These are phyloP conservation scores for cattle (Bos taurus) DNA, from an alignment of 2,113 vertebrate species.

Conservation along the genomic window DNA sequence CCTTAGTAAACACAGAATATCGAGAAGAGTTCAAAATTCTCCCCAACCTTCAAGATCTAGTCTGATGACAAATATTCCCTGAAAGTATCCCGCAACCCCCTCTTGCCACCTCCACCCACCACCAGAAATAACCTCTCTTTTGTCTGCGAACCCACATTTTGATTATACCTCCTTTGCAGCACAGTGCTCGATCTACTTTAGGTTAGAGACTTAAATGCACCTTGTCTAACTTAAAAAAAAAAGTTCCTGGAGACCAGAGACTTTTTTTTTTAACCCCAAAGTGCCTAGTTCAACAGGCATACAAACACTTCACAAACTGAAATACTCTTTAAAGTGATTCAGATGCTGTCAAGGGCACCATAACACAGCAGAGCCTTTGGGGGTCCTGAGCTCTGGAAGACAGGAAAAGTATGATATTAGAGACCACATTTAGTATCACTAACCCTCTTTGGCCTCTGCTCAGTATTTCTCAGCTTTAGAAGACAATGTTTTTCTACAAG, in stretches of 20 bases:
- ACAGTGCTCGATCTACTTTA: not conserved
- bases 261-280: not conserved
- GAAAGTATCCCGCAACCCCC: not conserved
- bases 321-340: not conserved
- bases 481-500: constrained; percentile 1
- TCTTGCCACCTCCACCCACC: not conserved
- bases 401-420: not conserved
- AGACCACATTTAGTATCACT: not conserved
- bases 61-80: not conserved
- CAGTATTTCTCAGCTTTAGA: constrained; percentile 20
- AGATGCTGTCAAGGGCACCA: not conserved
- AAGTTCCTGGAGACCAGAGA: not conserved
- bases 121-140: not conserved
- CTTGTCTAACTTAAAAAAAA: not conserved
- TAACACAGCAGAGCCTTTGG: not conserved
- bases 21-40: not conserved
- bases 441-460: not conserved
- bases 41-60: not conserved
- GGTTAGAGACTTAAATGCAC: not conserved
- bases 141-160: not conserved
- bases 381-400: not conserved
- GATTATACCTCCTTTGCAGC: not conserved
- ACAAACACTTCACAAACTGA: not conserved
- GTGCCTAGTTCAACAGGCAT: not conserved
- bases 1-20: constrained; percentile 14